Base-by-base conservation (phyloP, 1,140 invertebrate species). In the Orchestia grillus region DNA sequence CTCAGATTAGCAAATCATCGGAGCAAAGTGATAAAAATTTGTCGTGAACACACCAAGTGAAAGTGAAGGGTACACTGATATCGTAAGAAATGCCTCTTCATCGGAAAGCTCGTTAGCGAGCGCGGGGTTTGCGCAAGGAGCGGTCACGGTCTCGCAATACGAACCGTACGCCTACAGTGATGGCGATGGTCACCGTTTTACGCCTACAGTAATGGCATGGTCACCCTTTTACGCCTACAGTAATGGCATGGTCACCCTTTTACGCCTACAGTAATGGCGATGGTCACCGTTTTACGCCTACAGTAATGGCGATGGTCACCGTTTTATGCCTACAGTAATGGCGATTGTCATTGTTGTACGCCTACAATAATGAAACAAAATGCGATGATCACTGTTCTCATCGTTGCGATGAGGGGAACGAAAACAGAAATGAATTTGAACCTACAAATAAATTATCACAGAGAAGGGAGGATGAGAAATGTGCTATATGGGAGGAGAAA, bases 21-120 rank as follows among this genome's bases (percentile, higher is more conserved):
- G 92, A 94, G 44, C n/a, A 94, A 94, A 94, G 44, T n/a, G 92
- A 47, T 90, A 94, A 94, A 94, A 94, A 94, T 94, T 45, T 47
- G 43, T 47, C 92, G 92, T 94, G 92, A 94, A 45, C 44, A 94
- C 92, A 47, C 19, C 41, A 43, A 94, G 92, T 44, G 92, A 94
- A 94, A 94, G 92, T 94, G 92, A 94, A 94, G 92, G 92, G 62
- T 36, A 77, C 62, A 77, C 62, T 77, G 62, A 77, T 77, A 77
- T 77, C 62, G 62, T 36, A 77, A 77, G 62, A 77, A 77, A 77
- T 77, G 62, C 62, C 62, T 77, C 15, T 77, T 77, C 62, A 77
- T 77, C 15, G 16, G 92, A n/a, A 94, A n/a, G 92, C 92, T 94
- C 92, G 44, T 45, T 45, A 94, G 92, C 36, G 44, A 77, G 11